Evolutionary conservation across 2,888 invertebrate genomes (phyloP), one percentile per base, ranked within the genome.

Genomic region (Xestia xanthographa): DNA sequence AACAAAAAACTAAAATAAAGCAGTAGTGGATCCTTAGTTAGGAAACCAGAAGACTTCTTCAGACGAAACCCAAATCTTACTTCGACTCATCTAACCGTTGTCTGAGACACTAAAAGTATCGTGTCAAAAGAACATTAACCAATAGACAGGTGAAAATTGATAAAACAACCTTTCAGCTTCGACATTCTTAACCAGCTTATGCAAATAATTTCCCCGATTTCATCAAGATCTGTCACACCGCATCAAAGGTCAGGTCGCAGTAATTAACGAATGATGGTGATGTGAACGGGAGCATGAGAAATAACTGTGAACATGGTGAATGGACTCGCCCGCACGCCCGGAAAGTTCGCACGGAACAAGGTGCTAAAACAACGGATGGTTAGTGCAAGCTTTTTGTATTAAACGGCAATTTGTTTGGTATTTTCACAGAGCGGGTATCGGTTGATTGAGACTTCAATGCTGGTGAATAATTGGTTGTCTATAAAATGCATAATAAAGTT

Each of bases 251-350:
- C 93, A 92, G 92, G 94, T 93, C 90, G 91, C 82, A 83, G 88
- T 91, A 91, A 92, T 92, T 92, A 93, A 87, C 88, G 86, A 92
- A 94, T 94, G 95, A 95, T 94, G 90, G 89, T 83, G 83, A 80
- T 95, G 95, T 88, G 95, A 95, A 95, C 92, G 93, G 86, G 95
- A 92, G 90, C 95, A 95, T 95, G 95, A 90, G 95, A 95, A 94
- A 85, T 90, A 93, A 92, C 93, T 92, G 92, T 93, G 91, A 88
- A 89, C 82, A 76, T 85, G 73, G 80, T 86, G 87, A 89, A 89
- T 89, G 84, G 86, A 81, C 83, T 86, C 77, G 87, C 73, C 70
- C 88, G 88, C 82, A 85, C 78, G 87, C 74, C 70, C 88, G 88
- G 89, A 88, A 90, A 90, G 89, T 92, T 92, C 90, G 86, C 92